Percentiles rank a stretch among this genome's conserved stretches.
Conservation (phyloP, 2,113 vertebrate genomes). For the Chinchilla lanigera region DNA sequence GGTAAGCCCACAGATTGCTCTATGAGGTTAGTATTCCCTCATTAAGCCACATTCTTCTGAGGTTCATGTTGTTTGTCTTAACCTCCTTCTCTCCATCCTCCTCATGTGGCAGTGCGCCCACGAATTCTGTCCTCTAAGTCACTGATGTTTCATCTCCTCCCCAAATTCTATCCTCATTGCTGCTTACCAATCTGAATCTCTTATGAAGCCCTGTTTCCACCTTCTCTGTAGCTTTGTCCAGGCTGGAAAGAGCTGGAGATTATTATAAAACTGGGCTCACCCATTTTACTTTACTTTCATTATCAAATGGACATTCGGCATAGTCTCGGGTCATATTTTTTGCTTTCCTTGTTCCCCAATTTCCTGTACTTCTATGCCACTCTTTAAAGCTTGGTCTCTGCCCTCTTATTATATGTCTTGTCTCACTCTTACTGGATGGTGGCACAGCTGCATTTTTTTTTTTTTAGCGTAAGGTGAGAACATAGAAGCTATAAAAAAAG, state of each 20-base stretch:
- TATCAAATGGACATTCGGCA: not conserved
- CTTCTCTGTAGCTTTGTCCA: not conserved
- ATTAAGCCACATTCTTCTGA: not conserved
- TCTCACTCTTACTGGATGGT: too few relatives aligned
- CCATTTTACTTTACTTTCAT: not conserved
- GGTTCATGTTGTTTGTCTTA: not conserved
- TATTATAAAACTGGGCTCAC: fast-evolving
- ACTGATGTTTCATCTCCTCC: not conserved
- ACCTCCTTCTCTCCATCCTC: not conserved
- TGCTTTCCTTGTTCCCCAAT: too few relatives aligned
- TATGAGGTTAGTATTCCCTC: not conserved
- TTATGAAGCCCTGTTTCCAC: fast-evolving
- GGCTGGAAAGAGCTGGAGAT: not conserved
- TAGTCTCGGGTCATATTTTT: fast-evolving
- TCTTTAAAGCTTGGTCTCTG: not conserved
- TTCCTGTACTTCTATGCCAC: not conserved
- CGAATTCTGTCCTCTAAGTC: not conserved
- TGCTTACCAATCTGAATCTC: too few relatives aligned
- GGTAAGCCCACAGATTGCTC: too few relatives aligned
- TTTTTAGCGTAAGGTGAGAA: not conserved
- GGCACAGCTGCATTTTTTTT: too few relatives aligned
- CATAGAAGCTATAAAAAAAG: not conserved
- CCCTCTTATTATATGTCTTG: not conserved
- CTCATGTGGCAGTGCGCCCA: fast-evolving
- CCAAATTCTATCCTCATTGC: not conserved